Percentiles rank a stretch among this genome's conserved stretches.
Evolutionary conservation across 1,140 invertebrate genomes (phyloP).

Genomic region (Hirudo medicinalis): DNA sequence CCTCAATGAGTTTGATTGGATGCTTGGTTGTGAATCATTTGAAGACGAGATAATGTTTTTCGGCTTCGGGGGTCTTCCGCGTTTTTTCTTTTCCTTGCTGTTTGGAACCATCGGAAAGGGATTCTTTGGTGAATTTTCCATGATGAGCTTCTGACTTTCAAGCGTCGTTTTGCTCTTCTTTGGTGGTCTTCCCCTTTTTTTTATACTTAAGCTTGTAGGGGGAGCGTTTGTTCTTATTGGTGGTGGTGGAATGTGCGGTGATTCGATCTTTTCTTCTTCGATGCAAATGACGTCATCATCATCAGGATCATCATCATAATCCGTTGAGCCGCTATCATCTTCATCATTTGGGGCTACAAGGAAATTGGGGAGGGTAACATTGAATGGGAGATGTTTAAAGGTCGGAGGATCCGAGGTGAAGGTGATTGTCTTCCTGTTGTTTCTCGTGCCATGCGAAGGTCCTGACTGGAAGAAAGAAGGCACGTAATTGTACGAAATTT

Average conservation of each 20-base stretch:
- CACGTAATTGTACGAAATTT: not conserved
- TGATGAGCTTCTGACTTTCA: not conserved
- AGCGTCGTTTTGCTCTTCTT: not conserved
- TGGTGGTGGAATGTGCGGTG: too few relatives aligned
- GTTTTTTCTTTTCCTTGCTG: not conserved
- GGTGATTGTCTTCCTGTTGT: not conserved
- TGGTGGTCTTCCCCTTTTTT: not conserved
- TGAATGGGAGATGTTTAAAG: not conserved
- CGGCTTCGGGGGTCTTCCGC: not conserved
- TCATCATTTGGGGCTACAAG: slow-evolving; percentile 8
- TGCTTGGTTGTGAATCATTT: too few relatives aligned
- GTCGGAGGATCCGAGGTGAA: not conserved
- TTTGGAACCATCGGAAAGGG: not conserved
- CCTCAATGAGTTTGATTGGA: too few relatives aligned
- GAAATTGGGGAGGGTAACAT: not conserved
- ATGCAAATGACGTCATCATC: not conserved
- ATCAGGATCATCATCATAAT: not conserved
- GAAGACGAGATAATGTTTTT: not conserved
- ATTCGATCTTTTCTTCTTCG: too few relatives aligned
- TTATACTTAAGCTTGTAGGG: not conserved
- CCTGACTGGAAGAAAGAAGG: not conserved
- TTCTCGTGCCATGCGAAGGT: not conserved
- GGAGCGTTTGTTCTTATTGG: not conserved
- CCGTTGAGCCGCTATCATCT: not conserved
- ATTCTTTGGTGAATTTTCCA: not conserved